Conservation (phyloP, 2,113 vertebrate species). For the Parus major region DNA sequence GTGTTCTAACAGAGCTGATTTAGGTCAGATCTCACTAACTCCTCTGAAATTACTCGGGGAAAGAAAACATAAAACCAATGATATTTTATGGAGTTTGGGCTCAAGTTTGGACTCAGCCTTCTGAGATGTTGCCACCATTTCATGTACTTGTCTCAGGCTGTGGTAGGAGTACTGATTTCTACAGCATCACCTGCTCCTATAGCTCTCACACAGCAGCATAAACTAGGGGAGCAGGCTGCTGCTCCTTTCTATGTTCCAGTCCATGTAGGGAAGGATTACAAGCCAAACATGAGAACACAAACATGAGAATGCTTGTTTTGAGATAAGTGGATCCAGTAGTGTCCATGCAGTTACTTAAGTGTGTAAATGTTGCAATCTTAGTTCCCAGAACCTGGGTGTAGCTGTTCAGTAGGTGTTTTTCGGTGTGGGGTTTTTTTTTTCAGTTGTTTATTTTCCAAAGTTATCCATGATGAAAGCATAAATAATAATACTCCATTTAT, state of each 20-base stretch:
- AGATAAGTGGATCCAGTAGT: background rate
- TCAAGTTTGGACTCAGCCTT: background rate
- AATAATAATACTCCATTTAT: background rate
- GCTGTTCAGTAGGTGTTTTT: background rate
- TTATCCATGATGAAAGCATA: background rate
- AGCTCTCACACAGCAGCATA: background rate
- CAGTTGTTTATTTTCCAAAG: background rate
- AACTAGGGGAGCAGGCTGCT: background rate
- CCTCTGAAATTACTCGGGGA: background rate
- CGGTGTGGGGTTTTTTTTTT: accelerated
- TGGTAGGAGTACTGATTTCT: background rate
- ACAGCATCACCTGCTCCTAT: background rate
- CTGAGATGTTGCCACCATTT: background rate
- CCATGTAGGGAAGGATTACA: background rate
- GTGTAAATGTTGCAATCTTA: background rate
- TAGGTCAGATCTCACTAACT: background rate
- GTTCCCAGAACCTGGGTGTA: background rate
- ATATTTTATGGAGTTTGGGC: background rate
- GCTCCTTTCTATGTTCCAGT: background rate
- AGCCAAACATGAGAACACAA: background rate
- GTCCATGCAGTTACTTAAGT: background rate
- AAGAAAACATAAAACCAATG: background rate
- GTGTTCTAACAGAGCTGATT: background rate
- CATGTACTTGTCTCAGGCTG: background rate
- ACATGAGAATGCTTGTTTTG: background rate